Evolutionary conservation across 2,113 vertebrate genomes (phyloP).

Genomic region (Macrotus californicus): DNA sequence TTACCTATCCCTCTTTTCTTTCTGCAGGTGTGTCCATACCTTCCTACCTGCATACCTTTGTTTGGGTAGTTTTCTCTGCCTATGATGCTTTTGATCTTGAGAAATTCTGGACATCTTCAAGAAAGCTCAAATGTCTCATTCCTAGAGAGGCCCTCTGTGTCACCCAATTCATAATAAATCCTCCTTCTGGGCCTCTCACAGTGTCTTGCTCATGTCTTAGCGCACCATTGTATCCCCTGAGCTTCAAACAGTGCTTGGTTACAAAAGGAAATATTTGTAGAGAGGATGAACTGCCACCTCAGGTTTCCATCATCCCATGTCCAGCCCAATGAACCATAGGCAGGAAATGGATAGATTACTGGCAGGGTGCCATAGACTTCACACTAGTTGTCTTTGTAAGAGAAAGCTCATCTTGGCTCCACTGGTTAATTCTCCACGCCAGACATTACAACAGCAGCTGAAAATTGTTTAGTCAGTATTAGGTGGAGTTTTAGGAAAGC

Average conservation of each 20-base stretch:
- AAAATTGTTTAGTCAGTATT: slow-evolving; percentile 9
- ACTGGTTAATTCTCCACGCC: background rate
- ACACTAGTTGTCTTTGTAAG: background rate
- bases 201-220: background rate
- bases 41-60: background rate
- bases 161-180: background rate
- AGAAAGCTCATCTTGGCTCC: background rate
- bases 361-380: background rate
- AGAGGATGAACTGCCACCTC: background rate
- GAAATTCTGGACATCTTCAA: background rate
- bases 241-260: background rate
- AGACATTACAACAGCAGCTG: background rate
- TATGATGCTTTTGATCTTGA: background rate
- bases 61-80: background rate
- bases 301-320: background rate
- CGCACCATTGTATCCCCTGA: background rate
- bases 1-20: background rate
- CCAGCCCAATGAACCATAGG: background rate
- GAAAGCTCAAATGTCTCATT: background rate
- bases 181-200: background rate
- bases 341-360: background rate
- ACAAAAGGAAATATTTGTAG: background rate
- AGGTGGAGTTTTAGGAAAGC: background rate
- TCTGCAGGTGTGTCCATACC: background rate
- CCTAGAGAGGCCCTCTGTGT: background rate